These are phyloP conservation scores for Cancer borealis DNA, from an alignment of 2,888 invertebrate species.

Conservation along the genomic window DNA sequence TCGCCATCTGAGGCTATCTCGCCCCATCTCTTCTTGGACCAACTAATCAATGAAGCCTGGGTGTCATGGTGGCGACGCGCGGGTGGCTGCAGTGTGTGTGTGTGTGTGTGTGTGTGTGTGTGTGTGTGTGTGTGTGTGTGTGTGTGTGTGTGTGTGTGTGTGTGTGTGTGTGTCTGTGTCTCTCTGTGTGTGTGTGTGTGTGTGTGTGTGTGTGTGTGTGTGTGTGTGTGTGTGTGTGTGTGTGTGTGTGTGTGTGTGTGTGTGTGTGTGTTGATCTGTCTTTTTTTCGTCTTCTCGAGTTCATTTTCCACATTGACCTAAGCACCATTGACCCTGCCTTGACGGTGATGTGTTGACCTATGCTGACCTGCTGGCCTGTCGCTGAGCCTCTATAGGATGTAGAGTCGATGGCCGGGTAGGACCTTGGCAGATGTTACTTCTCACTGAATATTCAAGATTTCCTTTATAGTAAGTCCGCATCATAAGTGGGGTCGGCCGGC, in stretches of 20 bases:
- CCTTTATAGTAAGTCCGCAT: constrained; percentile 12
- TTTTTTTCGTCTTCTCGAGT: background rate
- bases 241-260: constrained; percentile 15
- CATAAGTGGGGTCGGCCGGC: constrained; percentile 28
- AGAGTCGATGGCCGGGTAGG: background rate
- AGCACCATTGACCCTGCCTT: background rate
- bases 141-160: constrained; percentile 32
- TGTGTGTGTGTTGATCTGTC: background rate
- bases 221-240: constrained; percentile 11
- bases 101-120: constrained; percentile 32
- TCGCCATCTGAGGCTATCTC: constrained; percentile 33
- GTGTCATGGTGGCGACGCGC: constrained; percentile 17
- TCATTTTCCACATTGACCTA: background rate
- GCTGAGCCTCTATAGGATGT: background rate
- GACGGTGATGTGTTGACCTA: background rate
- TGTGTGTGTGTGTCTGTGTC: background rate
- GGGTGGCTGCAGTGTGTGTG: constrained; percentile 4
- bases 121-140: constrained; percentile 32
- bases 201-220: constrained; percentile 10
- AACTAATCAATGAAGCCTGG: constrained; percentile 14
- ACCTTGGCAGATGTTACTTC: background rate
- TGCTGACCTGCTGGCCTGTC: background rate
- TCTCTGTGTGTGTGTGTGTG: background rate
- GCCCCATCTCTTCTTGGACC: constrained; percentile 25
- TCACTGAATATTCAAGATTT: constrained; percentile 8